phyloP scores from a whole-genome alignment of 2,888 invertebrate species.

The Abrostola tripartita region DNA sequence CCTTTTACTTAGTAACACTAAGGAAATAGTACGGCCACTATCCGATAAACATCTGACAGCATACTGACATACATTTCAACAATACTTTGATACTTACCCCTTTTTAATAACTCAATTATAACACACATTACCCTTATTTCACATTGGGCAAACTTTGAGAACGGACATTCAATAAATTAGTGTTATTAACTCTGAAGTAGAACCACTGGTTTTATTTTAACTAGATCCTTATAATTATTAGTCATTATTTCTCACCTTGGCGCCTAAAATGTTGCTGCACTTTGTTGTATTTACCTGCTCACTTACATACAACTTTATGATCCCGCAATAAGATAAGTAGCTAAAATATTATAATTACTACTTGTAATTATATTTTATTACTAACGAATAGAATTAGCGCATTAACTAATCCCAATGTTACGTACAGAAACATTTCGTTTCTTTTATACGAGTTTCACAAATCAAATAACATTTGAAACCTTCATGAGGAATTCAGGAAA shows the following conservation, averaged over 20 bases:
- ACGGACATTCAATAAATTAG: constrained; percentile 16
- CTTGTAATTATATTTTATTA: constrained; percentile 23
- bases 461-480: not conserved
- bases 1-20: too few species aligned
- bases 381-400: constrained; percentile 1
- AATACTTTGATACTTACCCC: constrained; percentile 1
- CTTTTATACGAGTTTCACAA: not conserved
- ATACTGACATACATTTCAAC: not conserved
- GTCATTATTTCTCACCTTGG: constrained; percentile 42
- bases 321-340: constrained; percentile 14
- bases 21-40: too few species aligned
- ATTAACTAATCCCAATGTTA: not conserved
- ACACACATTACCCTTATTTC: constrained; percentile 5
- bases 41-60: not conserved
- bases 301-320: constrained; percentile 14
- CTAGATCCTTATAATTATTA: constrained; percentile 17
- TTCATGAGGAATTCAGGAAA: constrained; percentile 1
- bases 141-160: constrained; percentile 5
- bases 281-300: constrained; percentile 7
- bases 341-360: constrained; percentile 29
- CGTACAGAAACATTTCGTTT: not conserved
- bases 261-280: constrained; percentile 29
- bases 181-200: constrained; percentile 13
- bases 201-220: constrained; percentile 14
- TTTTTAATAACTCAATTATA: constrained; percentile 5